These are phyloP conservation scores for Campoplex capitator DNA, from an alignment of 2,888 invertebrate genomes.

Conservation along the genomic window DNA sequence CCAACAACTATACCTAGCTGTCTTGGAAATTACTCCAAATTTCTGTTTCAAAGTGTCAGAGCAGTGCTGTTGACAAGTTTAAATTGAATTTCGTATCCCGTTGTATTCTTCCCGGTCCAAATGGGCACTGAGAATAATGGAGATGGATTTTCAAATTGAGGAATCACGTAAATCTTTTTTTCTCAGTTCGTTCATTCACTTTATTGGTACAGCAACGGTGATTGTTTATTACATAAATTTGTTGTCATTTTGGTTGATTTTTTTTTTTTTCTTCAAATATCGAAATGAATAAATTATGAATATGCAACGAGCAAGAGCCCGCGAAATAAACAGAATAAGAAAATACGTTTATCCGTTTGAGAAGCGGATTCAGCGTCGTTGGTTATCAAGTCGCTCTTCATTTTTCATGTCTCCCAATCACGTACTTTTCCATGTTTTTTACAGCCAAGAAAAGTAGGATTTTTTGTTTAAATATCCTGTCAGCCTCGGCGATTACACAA, in stretches of 20 bases:
- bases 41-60: neutral
- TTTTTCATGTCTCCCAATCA: constrained; percentile 40
- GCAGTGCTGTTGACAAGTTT: neutral
- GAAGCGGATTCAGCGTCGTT: constrained; percentile 72
- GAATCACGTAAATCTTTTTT: neutral
- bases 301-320: constrained; percentile 78
- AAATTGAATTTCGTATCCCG: neutral
- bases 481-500: constrained; percentile 15
- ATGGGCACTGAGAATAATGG: neutral
- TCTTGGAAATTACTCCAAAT: neutral
- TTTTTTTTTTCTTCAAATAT: constrained; percentile 13
- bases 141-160: neutral
- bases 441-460: constrained; percentile 26
- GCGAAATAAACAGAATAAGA: constrained; percentile 79
- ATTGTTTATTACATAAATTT: constrained; percentile 78
- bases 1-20: neutral
- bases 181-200: constrained; percentile 45
- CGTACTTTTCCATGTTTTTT: neutral
- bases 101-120: neutral
- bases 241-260: constrained; percentile 31
- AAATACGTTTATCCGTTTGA: constrained; percentile 78
- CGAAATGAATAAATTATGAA: constrained; percentile 77
- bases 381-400: constrained; percentile 55
- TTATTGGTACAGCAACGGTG: constrained; percentile 81
- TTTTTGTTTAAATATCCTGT: constrained; percentile 10